A percentile compares a stretch with the other conserved stretches of the same genome.
These are phyloP conservation scores for Ormyrus thymus DNA, from an alignment of 2,888 invertebrate genomes.

Conservation along the genomic window DNA sequence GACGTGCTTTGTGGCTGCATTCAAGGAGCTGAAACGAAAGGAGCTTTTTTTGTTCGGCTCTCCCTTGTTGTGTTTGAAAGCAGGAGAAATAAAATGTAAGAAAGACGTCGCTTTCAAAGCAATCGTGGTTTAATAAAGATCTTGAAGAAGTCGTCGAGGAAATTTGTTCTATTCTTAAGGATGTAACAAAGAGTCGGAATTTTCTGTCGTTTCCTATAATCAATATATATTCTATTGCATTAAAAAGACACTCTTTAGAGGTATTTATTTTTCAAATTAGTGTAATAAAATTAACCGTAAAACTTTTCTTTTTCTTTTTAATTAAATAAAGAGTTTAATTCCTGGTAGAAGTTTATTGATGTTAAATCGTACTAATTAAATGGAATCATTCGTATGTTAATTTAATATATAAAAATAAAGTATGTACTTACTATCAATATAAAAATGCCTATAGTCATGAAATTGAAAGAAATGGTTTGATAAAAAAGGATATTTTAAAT, in stretches of 20 bases:
- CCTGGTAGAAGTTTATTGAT: no score
- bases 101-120: slow-evolving; percentile 7
- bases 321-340: no score
- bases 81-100: slow-evolving; percentile 11
- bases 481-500: no score
- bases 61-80: slow-evolving; percentile 5
- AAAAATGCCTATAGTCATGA: no score
- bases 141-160: neutral
- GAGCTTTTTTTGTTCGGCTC: slow-evolving; percentile 1
- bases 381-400: no score
- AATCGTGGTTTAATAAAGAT: slow-evolving; percentile 37
- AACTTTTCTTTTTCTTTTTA: no score
- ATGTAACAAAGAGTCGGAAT: slow-evolving; percentile 13
- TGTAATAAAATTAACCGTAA: no score
- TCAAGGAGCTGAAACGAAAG: slow-evolving; percentile 34
- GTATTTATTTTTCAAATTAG: neutral
- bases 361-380: no score
- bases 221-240: no score
- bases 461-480: no score
- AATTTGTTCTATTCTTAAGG: slow-evolving; percentile 27
- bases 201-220: neutral
- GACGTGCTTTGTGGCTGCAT: slow-evolving; percentile 10
- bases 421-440: no score
- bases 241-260: neutral
- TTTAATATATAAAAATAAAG: no score